phyloP scores from a whole-genome alignment of 2,797 vertebrate genomes.

The Threskiornis aethiopicus region DNA sequence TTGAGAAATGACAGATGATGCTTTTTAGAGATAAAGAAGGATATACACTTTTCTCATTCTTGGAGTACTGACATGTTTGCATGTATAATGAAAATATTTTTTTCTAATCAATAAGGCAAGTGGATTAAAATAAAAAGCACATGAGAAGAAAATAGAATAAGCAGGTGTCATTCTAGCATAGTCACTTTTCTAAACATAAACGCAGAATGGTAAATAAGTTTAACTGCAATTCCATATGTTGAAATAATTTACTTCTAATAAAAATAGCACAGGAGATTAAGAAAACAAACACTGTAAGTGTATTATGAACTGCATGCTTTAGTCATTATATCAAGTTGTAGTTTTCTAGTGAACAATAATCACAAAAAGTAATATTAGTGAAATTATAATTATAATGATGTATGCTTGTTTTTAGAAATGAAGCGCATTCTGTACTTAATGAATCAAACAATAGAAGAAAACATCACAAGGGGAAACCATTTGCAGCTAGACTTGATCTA shows the following conservation, averaged over 20 bases:
- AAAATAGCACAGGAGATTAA: not conserved
- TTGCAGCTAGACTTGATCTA: slow-evolving; percentile 19
- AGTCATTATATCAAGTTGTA: not conserved
- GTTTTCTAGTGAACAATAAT: slow-evolving; percentile 25
- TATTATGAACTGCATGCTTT: not conserved
- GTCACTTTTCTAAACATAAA: not conserved
- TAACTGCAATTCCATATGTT: not conserved
- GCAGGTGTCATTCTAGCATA: not conserved
- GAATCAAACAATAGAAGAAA: slow-evolving; percentile 25
- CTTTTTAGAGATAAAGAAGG: not conserved
- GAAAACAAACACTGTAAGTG: not conserved
- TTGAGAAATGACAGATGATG: not conserved
- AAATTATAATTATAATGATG: slow-evolving; percentile 15
- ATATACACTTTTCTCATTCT: not conserved
- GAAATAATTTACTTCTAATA: not conserved
- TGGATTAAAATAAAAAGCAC: not conserved
- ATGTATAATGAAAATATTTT: not conserved
- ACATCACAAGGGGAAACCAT: not conserved
- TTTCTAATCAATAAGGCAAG: not conserved
- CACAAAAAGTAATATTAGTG: not conserved
- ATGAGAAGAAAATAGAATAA: not conserved
- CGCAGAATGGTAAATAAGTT: not conserved
- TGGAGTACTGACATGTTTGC: not conserved
- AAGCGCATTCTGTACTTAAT: slow-evolving; percentile 17
- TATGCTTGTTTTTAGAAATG: not conserved